Percentiles rank a stretch among this genome's conserved stretches.
phyloP scores from a whole-genome alignment of 2,113 vertebrate genomes.

The Bos javanicus region DNA sequence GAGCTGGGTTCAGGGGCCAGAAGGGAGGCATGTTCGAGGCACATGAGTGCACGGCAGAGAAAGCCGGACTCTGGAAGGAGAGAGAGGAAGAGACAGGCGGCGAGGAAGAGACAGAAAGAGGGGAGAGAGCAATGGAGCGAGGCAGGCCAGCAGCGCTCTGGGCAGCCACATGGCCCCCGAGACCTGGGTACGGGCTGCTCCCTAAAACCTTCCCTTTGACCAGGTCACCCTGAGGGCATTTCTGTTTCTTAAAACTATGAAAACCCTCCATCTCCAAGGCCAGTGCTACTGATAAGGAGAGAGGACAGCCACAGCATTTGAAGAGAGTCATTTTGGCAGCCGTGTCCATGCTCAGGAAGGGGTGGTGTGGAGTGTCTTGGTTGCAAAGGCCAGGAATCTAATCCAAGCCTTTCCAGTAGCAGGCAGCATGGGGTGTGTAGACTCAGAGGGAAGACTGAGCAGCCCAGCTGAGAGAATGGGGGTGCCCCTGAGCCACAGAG shows the following conservation, averaged over 20 bases:
- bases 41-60: background rate
- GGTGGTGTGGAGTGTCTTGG: background rate
- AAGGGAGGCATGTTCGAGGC: background rate
- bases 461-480: background rate
- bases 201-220: background rate
- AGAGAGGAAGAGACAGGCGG: background rate
- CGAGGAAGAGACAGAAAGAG: fast-evolving
- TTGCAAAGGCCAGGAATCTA: background rate
- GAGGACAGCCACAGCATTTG: background rate
- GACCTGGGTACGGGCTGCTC: background rate
- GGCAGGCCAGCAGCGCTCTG: background rate
- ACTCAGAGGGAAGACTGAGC: background rate
- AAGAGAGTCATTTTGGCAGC: background rate
- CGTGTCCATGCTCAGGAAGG: background rate
- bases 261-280: background rate
- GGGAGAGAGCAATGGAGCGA: too few relatives aligned
- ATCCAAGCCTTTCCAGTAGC: background rate
- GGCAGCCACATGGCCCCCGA: background rate
- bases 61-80: background rate
- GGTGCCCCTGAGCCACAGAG: background rate
- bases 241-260: background rate
- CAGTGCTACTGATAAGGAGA: background rate
- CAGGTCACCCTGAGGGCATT: background rate
- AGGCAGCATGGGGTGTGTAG: background rate
- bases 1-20: background rate